phyloP scores from a whole-genome alignment of 1,140 invertebrate species.

The Adoxophyes honmai region DNA sequence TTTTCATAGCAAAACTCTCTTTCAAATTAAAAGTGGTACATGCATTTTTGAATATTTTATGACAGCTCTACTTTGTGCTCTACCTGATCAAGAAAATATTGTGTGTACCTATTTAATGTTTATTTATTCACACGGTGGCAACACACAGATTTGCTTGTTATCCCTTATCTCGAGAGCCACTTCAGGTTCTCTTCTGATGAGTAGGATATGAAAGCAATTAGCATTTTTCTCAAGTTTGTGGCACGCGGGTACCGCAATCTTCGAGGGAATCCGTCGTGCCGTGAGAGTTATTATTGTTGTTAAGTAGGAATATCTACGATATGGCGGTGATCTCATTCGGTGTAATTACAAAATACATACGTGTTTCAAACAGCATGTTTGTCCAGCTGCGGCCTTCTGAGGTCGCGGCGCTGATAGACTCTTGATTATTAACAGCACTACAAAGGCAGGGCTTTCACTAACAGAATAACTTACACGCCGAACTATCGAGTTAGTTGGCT shows the following conservation, averaged over 20 bases:
- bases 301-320: constrained; percentile 27
- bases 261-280: neutral
- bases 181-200: too few species aligned
- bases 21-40: too few species aligned
- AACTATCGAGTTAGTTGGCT: neutral
- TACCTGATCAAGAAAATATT: too few species aligned
- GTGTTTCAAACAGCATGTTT: constrained; percentile 39
- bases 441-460: constrained; percentile 38
- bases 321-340: constrained; percentile 55
- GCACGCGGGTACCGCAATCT: too few species aligned
- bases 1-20: too few species aligned
- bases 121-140: too few species aligned
- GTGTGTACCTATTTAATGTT: too few species aligned
- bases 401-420: constrained; percentile 28
- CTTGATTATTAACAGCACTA: neutral
- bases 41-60: too few species aligned
- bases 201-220: constrained; percentile 3
- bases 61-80: too few species aligned
- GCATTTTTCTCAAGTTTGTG: neutral
- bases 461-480: too few species aligned
- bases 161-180: too few species aligned
- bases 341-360: constrained; percentile 45
- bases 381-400: constrained; percentile 60
- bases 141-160: too few species aligned
- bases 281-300: constrained; percentile 4